phyloP scores from a whole-genome alignment of 2,888 invertebrate species.

The Lithophane leautieri region DNA sequence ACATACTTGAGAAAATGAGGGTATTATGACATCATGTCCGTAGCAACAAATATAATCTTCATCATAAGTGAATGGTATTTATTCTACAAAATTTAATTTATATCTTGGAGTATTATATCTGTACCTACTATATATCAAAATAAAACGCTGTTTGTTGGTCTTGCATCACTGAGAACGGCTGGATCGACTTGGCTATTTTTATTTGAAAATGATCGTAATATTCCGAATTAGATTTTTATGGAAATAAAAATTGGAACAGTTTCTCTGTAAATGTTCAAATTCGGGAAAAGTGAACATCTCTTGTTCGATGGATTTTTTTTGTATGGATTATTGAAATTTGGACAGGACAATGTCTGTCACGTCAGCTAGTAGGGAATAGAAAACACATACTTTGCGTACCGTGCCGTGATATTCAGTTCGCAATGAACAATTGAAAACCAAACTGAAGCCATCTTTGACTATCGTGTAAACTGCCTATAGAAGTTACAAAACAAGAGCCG shows the following conservation, averaged over 20 bases:
- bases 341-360: too few species aligned
- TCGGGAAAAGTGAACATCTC: neutral
- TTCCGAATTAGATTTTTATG: neutral
- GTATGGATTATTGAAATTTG: too few species aligned
- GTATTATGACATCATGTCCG: neutral
- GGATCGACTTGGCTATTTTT: neutral
- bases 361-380: too few species aligned
- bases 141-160: too few species aligned
- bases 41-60: neutral
- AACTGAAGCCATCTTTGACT: neutral
- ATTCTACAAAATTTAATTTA: neutral
- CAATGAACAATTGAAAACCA: neutral
- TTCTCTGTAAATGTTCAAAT: neutral
- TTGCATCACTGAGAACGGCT: neutral
- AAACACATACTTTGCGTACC: neutral
- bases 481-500: constrained; percentile 37
- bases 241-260: neutral
- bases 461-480: constrained; percentile 2
- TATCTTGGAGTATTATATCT: neutral
- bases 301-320: too few species aligned
- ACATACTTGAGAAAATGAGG: neutral
- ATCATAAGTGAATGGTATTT: neutral
- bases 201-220: neutral
- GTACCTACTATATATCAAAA: too few species aligned
- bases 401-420: neutral